Base-by-base conservation (phyloP, 2,797 vertebrate species). In the Nothura maculosa region DNA sequence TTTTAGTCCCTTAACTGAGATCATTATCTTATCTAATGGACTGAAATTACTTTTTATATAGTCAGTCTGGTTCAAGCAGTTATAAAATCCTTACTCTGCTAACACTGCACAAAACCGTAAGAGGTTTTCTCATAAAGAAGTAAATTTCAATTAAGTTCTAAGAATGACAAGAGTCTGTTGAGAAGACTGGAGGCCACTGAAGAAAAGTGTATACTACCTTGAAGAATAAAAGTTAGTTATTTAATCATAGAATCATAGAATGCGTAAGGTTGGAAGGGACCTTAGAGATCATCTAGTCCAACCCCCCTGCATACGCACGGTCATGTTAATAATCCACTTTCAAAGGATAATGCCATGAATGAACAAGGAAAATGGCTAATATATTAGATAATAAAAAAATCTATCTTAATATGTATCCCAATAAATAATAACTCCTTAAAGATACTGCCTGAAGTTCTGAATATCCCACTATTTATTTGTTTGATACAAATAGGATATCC, bases 1-100 rank as follows among this genome's bases (percentile, higher is more conserved):
- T 92, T 45, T 81, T 79, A 73, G 83, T 90, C 68, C 40, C 70
- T 93, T 82, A 79, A 54, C 48, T 88, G 69, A 85, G 78, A 61
- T 77, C 60, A 70, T 91, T 91, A 87, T 91, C 76, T 86, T 83
- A 60, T 88, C 84, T 92, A 94, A 95, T 89, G 70, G 54, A 27
- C 58, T 86, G 40, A 90, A 92, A 94, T 93, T 74, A 62, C 76
- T 94, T 83, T 94, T 87, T 69, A 67, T 87, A 73, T 38, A 89
- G 43, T 87, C 60, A 63, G 47, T 69, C 69, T 84, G 22, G 58
- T 87, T 94, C 32, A 45, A 79, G 73, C 45, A 87, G 47, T 87
- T 85, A 81, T 83, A 89, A 90, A 90, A 89, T 47, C 20, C 21
- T 70, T 85, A 34, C 24, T 92, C 68, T 89, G 81, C 54, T 87